Conservation (phyloP, 1,140 invertebrate species). For the Listronotus bonariensis region DNA sequence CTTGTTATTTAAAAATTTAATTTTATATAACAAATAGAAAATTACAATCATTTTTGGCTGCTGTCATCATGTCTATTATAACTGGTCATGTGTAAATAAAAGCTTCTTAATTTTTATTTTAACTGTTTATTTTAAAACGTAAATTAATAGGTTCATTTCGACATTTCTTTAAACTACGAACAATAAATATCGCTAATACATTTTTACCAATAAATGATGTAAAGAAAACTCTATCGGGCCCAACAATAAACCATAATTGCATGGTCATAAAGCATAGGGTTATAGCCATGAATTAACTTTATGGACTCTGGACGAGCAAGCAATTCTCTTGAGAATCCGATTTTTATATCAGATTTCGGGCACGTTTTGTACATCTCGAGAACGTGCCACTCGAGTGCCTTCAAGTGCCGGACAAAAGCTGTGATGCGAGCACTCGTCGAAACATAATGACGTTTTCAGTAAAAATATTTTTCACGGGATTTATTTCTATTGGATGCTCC, state of each 20-base stretch:
- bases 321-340: slow-evolving; percentile 43
- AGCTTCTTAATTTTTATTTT: too few relatives aligned
- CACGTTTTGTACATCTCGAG: slow-evolving; percentile 47
- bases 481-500: slow-evolving; percentile 4
- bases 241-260: slow-evolving; percentile 37
- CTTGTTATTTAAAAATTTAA: too few relatives aligned
- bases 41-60: too few relatives aligned
- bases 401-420: slow-evolving; percentile 34
- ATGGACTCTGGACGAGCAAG: slow-evolving; percentile 37
- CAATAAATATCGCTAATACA: too few relatives aligned
- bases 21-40: too few relatives aligned
- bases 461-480: slow-evolving; percentile 34
- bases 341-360: slow-evolving; percentile 52
- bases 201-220: slow-evolving; percentile 17
- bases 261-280: slow-evolving; percentile 36
- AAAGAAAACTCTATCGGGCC: slow-evolving; percentile 27
- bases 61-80: too few relatives aligned
- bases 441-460: slow-evolving; percentile 39
- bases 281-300: slow-evolving; percentile 46
- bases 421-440: slow-evolving; percentile 17
- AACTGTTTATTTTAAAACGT: too few relatives aligned
- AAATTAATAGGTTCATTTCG: too few relatives aligned
- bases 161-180: too few relatives aligned
- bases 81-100: too few relatives aligned
- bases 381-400: slow-evolving; percentile 46